Evolutionary conservation across 2,888 invertebrate species (phyloP), one percentile per base, ranked within the genome.

Genomic region (Nycteola revayana): DNA sequence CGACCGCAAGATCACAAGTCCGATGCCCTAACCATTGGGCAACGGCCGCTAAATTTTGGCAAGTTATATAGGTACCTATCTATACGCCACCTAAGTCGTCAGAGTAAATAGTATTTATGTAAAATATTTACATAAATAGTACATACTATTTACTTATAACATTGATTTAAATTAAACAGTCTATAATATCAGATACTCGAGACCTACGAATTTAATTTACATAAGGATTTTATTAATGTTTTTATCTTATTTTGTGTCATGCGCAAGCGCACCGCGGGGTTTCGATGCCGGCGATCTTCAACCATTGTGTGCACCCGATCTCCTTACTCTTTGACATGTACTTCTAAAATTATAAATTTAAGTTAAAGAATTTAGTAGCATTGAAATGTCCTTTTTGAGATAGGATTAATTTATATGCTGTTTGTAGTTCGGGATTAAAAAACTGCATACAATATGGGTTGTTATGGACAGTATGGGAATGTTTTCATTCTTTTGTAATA

Each of bases 121-220:
- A n/a, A n/a, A n/a, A n/a, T n/a, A n/a, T n/a, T n/a, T n/a, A n/a
- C n/a, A n/a, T n/a, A n/a, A n/a, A n/a, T n/a, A n/a, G n/a, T n/a
- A n/a, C n/a, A n/a, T n/a, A n/a, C n/a, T n/a, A n/a, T n/a, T n/a
- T n/a, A n/a, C n/a, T n/a, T n/a, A n/a, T n/a, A n/a, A n/a, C n/a
- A n/a, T n/a, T n/a, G n/a, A n/a, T n/a, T n/a, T n/a, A n/a, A n/a
- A n/a, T n/a, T n/a, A n/a, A n/a, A n/a, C n/a, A n/a, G n/a, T 14
- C 14, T 3, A 14, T 14, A 67, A 63, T 63, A 65, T 69, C 70
- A 70, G 65, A 63, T 63, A 60, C 53, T 48, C 52, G 66, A 66
- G 66, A 66, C 74, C 73, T 70, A 83, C 71, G 78, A 79, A 81
- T 84, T 81, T 72, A 80, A 86, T 85, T 86, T 85, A 81, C 79